Percentiles rank a stretch among this genome's conserved stretches.
These are phyloP conservation scores for Thalpophila matura DNA, from an alignment of 2,888 invertebrate genomes.

Conservation along the genomic window DNA sequence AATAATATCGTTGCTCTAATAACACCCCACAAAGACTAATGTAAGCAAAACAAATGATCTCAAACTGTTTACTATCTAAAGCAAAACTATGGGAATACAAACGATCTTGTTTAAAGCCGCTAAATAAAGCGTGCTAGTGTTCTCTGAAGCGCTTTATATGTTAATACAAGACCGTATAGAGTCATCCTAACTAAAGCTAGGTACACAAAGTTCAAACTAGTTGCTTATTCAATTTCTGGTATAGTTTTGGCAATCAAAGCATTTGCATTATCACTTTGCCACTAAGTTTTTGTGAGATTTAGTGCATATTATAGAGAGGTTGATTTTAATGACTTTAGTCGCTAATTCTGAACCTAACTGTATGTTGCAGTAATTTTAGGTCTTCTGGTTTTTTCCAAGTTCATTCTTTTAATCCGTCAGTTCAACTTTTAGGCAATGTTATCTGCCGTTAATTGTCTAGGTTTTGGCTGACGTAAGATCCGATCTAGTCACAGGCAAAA, in stretches of 20 bases:
- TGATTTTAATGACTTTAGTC: neutral
- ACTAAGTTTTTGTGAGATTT: neutral
- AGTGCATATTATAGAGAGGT: neutral
- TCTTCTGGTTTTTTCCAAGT: too few relatives aligned
- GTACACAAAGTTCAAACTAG: constrained; percentile 37
- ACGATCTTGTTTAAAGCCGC: constrained; percentile 45
- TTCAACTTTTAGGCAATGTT: too few relatives aligned
- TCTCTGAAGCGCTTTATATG: constrained; percentile 48
- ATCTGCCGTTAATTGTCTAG: too few relatives aligned
- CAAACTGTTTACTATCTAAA: constrained; percentile 19
- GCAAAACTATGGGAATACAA: constrained; percentile 48
- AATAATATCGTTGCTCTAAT: neutral
- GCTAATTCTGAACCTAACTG: neutral
- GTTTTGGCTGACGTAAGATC: too few relatives aligned
- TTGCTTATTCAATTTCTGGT: constrained; percentile 49
- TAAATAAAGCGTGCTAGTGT: constrained; percentile 40
- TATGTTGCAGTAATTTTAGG: too few relatives aligned
- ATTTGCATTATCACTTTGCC: constrained; percentile 38
- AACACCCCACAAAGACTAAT: constrained; percentile 1
- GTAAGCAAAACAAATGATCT: constrained; percentile 18
- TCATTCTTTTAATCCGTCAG: too few relatives aligned
- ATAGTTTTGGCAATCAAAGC: constrained; percentile 36
- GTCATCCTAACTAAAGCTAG: constrained; percentile 32
- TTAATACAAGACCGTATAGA: constrained; percentile 41
- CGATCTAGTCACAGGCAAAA: too few relatives aligned